A percentile compares a stretch with the other conserved stretches of the same genome.
phyloP scores from a whole-genome alignment of 2,797 vertebrate species.

The Zonotrichia albicollis region DNA sequence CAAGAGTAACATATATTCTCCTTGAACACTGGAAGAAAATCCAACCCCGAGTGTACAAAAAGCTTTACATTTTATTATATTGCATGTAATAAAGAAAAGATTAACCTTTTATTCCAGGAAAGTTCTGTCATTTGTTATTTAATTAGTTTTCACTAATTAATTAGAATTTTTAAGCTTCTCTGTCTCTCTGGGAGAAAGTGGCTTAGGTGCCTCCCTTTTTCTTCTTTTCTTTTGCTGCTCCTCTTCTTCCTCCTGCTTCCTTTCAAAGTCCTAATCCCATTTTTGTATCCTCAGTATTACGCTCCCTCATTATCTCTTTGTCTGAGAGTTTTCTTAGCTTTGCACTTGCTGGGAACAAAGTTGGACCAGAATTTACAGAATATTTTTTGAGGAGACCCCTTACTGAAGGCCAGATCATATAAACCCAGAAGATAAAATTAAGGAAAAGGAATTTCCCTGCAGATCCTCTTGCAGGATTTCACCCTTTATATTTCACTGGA shows the following conservation, averaged over 20 bases:
- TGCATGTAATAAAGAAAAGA: constrained; percentile 53
- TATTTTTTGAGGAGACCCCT: not conserved
- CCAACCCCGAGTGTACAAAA: not conserved
- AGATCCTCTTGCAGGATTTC: not conserved
- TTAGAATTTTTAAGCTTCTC: constrained; percentile 50
- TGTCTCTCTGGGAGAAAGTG: constrained; percentile 45
- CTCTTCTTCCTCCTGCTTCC: constrained; percentile 29
- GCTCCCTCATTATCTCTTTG: constrained; percentile 13
- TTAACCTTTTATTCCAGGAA: constrained; percentile 41
- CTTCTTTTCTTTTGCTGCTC: constrained; percentile 42
- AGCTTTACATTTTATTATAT: constrained; percentile 17
- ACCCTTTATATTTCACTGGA: not conserved
- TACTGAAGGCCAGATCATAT: not conserved
- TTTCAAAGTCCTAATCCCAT: constrained; percentile 58
- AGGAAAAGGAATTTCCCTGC: not conserved
- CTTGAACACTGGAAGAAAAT: not conserved
- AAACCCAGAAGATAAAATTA: not conserved
- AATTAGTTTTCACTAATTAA: constrained; percentile 69
- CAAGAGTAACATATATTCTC: not conserved
- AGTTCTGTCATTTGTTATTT: constrained; percentile 52
- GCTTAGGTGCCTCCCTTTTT: constrained; percentile 31
- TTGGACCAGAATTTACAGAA: not conserved
- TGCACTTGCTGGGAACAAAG: constrained; percentile 29
- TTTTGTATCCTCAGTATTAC: constrained; percentile 40
- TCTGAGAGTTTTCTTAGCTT: constrained; percentile 18